Conservation (phyloP, 1,140 invertebrate species). For the Xylocopa sonorina region DNA sequence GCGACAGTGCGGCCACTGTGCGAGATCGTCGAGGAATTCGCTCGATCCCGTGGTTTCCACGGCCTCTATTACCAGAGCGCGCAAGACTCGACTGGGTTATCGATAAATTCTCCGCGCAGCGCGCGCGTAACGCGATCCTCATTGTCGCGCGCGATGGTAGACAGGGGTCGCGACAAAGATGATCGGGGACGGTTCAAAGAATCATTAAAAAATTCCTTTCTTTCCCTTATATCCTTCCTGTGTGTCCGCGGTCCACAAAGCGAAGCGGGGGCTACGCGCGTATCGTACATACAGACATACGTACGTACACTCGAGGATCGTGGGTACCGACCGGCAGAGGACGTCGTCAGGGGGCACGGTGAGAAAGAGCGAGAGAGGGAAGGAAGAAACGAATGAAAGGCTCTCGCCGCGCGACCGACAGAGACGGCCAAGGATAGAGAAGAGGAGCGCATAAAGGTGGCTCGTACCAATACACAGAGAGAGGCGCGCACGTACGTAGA, state of each 20-base stretch:
- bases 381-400: slow-evolving; percentile 14
- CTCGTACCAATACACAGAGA: neutral
- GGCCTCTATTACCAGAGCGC: too few relatives aligned
- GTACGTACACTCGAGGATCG: slow-evolving; percentile 44
- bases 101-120: neutral
- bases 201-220: slow-evolving; percentile 43
- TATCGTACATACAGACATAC: slow-evolving; percentile 23
- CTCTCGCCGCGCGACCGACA: slow-evolving; percentile 27
- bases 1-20: slow-evolving; percentile 63
- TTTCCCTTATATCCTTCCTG: slow-evolving; percentile 37
- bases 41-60: neutral
- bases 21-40: slow-evolving; percentile 35
- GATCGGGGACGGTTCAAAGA: slow-evolving; percentile 2
- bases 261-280: neutral
- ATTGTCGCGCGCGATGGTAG: neutral
- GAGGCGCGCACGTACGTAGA: neutral
- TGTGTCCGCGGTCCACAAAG: slow-evolving; percentile 39
- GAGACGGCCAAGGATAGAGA: slow-evolving; percentile 24
- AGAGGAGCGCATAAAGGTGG: slow-evolving; percentile 35
- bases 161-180: slow-evolving; percentile 9
- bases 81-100: too few relatives aligned
- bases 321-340: slow-evolving; percentile 29
- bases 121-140: neutral
- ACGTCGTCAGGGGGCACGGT: too few relatives aligned
- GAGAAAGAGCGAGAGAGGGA: slow-evolving; percentile 28